A percentile compares a stretch with the other conserved stretches of the same genome.
phyloP scores from a whole-genome alignment of 2,113 vertebrate species.

The Ahaetulla prasina region DNA sequence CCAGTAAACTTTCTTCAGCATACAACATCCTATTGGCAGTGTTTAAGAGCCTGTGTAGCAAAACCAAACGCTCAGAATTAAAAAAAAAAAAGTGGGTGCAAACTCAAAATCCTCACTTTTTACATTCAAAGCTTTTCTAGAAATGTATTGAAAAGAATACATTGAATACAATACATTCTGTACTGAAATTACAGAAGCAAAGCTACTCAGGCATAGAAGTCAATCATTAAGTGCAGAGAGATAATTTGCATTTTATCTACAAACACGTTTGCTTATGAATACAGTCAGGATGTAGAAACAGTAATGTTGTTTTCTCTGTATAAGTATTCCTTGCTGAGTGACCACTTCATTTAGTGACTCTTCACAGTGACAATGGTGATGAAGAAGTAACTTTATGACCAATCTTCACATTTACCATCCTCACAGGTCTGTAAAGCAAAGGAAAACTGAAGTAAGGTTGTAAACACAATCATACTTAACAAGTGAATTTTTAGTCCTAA shows the following conservation, averaged over 20 bases:
- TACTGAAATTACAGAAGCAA: background rate
- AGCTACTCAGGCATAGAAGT: background rate
- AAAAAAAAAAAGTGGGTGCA: background rate
- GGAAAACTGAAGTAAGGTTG: background rate
- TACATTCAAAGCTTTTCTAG: background rate
- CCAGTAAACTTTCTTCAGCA: background rate
- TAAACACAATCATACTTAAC: background rate
- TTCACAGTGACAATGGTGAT: background rate
- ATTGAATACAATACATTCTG: no score
- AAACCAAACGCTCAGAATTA: background rate
- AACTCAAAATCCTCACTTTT: background rate
- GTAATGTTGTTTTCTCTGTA: background rate
- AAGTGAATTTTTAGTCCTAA: background rate
- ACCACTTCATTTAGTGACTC: background rate
- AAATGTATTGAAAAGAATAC: background rate
- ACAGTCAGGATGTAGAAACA: background rate
- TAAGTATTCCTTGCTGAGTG: background rate
- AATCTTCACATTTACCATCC: background rate
- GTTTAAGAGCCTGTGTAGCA: background rate
- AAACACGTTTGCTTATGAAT: background rate
- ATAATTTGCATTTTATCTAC: background rate
- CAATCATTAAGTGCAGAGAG: background rate
- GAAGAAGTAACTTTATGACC: background rate
- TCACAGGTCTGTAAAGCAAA: background rate
- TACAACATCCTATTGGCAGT: background rate